Percentiles rank a stretch among this genome's conserved stretches.
These are phyloP conservation scores for Gobio gobio DNA, from an alignment of 2,113 vertebrate species.

Conservation along the genomic window DNA sequence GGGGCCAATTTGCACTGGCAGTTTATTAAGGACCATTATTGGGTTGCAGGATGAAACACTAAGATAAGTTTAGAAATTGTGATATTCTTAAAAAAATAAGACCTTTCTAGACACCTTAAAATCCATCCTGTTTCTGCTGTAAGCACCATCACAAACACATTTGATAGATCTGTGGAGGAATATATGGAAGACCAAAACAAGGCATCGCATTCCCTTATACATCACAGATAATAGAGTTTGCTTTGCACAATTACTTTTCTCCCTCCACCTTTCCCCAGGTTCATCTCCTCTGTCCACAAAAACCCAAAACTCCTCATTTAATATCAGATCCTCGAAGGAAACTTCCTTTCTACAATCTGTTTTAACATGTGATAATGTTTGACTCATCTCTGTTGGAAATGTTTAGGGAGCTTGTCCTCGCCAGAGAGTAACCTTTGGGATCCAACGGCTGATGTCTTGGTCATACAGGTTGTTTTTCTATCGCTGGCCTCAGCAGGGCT, in stretches of 20 bases:
- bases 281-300: neutral
- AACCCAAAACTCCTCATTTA: neutral
- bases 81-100: neutral
- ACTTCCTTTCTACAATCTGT: neutral
- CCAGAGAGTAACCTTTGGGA: slow-evolving; percentile 30
- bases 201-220: neutral
- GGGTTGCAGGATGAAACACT: neutral
- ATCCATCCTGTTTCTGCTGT: neutral
- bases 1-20: neutral
- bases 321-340: neutral
- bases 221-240: slow-evolving; percentile 7
- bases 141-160: neutral
- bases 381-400: neutral
- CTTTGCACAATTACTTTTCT: neutral
- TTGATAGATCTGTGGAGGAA: neutral
- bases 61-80: neutral
- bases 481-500: neutral
- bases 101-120: neutral
- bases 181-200: neutral
- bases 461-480: slow-evolving; percentile 15
- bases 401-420: neutral
- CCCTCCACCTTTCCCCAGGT: neutral
- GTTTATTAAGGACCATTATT: neutral
- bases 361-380: neutral
- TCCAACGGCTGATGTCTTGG: neutral